phyloP scores from a whole-genome alignment of 2,888 invertebrate species.

The Dinocampus coccinellae region DNA sequence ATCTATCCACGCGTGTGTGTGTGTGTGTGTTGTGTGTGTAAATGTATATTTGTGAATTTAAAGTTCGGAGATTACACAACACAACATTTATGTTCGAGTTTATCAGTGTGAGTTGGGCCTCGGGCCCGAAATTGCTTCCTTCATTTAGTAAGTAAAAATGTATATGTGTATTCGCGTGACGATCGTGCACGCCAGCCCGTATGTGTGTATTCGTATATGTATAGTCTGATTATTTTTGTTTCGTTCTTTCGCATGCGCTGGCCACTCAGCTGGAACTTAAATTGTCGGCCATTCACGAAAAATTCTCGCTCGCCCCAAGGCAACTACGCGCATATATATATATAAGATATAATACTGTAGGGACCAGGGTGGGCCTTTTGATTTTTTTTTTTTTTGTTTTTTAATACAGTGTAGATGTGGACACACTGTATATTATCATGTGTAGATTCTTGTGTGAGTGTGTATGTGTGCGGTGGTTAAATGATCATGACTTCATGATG shows the following conservation, averaged over 20 bases:
- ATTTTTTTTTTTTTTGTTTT: background rate
- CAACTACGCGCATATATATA: constrained; percentile 32
- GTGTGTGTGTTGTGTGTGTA: background rate
- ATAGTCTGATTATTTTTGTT: constrained; percentile 30
- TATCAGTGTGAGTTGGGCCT: constrained; percentile 43
- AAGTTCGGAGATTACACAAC: constrained; percentile 8
- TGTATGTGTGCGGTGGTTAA: background rate
- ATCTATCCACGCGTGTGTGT: too few relatives aligned
- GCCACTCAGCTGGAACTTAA: constrained; percentile 44
- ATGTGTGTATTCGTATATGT: background rate
- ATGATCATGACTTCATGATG: constrained; percentile 1
- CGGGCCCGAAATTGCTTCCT: constrained; percentile 50
- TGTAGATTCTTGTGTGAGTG: background rate
- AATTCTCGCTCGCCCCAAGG: constrained; percentile 39
- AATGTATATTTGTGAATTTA: background rate
- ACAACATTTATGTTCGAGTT: constrained; percentile 30
- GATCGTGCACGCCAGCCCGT: too few relatives aligned
- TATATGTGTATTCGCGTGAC: constrained; percentile 32
- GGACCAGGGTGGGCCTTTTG: constrained; percentile 2
- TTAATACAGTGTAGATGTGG: background rate
- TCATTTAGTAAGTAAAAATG: constrained; percentile 33
- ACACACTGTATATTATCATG: background rate
- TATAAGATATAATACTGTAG: constrained; percentile 1
- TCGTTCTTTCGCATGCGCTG: constrained; percentile 6
- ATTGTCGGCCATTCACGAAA: constrained; percentile 46